Evolutionary conservation across 1,140 invertebrate genomes (phyloP).

Genomic region (Eupeodes corollae): DNA sequence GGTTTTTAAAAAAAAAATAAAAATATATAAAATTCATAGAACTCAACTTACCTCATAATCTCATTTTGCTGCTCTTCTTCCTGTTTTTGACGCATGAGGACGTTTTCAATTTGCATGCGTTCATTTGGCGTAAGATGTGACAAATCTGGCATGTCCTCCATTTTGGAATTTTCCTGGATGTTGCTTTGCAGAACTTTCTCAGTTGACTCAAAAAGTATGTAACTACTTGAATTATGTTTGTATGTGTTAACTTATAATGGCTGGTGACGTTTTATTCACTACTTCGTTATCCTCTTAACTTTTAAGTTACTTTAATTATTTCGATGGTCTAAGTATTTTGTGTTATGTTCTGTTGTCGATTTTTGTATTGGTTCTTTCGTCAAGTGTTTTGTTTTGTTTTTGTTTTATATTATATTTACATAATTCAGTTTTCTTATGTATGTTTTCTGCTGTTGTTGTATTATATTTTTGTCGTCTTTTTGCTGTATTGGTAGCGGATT

Average conservation of each 20-base stretch:
- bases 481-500: no score
- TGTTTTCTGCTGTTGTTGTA: no score
- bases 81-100: conserved; percentile 90
- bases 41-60: conserved; percentile 73
- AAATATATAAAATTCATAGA: no score
- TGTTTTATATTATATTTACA: no score
- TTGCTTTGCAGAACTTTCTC: neutral
- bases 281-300: neutral
- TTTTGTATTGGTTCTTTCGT: no score
- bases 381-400: no score
- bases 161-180: conserved; percentile 22
- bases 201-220: conserved; percentile 14
- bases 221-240: conserved; percentile 1
- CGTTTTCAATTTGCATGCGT: conserved; percentile 91
- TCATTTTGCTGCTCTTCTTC: conserved; percentile 93
- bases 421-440: no score
- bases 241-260: neutral
- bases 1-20: no score
- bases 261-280: neutral
- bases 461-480: no score
- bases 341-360: no score
- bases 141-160: conserved; percentile 86
- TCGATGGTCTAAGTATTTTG: no score
- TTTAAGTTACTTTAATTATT: no score
- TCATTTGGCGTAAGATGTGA: conserved; percentile 96